Conservation (phyloP, 2,888 invertebrate species). For the Callosobruchus maculatus region DNA sequence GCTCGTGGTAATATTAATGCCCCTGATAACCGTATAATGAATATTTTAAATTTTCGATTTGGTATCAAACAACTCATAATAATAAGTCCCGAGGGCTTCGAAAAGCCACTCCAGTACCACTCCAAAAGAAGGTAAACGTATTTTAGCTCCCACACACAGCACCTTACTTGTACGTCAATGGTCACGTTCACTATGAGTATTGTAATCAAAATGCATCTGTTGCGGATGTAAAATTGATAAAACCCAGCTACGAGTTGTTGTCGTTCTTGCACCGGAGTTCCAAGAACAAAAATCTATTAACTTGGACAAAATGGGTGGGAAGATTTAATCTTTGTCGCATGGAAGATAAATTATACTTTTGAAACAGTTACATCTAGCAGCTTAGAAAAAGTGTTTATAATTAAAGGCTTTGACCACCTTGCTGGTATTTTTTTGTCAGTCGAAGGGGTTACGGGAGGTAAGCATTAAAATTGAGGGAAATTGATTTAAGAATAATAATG, state of each 20-base stretch:
- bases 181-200: background rate
- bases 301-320: background rate
- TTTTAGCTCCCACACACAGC: background rate
- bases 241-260: background rate
- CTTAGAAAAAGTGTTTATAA: background rate
- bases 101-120: too few relatives aligned
- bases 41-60: too few relatives aligned
- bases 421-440: too few relatives aligned
- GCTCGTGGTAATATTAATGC: too few relatives aligned
- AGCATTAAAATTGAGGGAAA: too few relatives aligned
- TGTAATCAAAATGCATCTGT: background rate
- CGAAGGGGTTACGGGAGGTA: too few relatives aligned
- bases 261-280: background rate
- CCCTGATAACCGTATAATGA: too few relatives aligned
- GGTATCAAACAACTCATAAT: too few relatives aligned
- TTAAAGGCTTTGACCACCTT: background rate
- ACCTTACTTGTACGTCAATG: background rate
- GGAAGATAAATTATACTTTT: background rate
- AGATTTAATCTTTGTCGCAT: conserved; percentile 1
- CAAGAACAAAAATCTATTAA: background rate
- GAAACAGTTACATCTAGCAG: background rate
- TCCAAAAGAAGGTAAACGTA: too few relatives aligned
- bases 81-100: too few relatives aligned
- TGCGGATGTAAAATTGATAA: background rate
- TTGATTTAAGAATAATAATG: too few relatives aligned